These are phyloP conservation scores for Leptura quadrifasciata DNA, from an alignment of 2,888 invertebrate species.

Conservation along the genomic window DNA sequence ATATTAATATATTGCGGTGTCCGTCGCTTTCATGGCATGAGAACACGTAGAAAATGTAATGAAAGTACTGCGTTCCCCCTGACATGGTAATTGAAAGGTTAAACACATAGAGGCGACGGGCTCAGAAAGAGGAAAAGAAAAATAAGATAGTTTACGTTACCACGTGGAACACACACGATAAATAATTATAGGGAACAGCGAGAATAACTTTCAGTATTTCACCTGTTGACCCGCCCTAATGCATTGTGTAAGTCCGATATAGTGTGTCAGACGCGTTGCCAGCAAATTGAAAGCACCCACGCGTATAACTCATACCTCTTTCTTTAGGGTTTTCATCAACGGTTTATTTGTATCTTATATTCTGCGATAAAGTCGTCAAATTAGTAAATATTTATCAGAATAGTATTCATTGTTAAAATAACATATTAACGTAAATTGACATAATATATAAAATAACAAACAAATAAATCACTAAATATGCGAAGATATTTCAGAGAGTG, in stretches of 20 bases:
- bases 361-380: background rate
- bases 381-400: background rate
- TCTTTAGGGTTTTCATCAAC: background rate
- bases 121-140: slow-evolving; percentile 13
- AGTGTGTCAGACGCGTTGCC: slow-evolving; percentile 41
- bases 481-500: too few relatives aligned
- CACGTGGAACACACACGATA: slow-evolving; percentile 56
- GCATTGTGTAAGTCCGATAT: slow-evolving; percentile 44
- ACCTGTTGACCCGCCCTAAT: slow-evolving; percentile 35
- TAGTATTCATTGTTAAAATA: too few relatives aligned
- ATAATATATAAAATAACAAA: too few relatives aligned
- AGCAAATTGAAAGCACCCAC: slow-evolving; percentile 51
- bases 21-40: slow-evolving; percentile 14
- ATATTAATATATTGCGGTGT: slow-evolving; percentile 5
- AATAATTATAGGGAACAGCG: slow-evolving; percentile 53
- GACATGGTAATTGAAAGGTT: slow-evolving; percentile 46
- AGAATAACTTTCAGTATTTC: slow-evolving; percentile 50
- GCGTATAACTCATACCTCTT: slow-evolving; percentile 12
- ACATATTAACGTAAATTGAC: too few relatives aligned
- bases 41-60: slow-evolving; percentile 28
- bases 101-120: slow-evolving; percentile 39
- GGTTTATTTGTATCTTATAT: background rate
- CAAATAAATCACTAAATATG: too few relatives aligned
- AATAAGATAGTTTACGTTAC: slow-evolving; percentile 27
- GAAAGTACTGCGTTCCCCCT: slow-evolving; percentile 30